Conservation (phyloP, 2,113 vertebrate species). For the Cynocephalus volans region DNA sequence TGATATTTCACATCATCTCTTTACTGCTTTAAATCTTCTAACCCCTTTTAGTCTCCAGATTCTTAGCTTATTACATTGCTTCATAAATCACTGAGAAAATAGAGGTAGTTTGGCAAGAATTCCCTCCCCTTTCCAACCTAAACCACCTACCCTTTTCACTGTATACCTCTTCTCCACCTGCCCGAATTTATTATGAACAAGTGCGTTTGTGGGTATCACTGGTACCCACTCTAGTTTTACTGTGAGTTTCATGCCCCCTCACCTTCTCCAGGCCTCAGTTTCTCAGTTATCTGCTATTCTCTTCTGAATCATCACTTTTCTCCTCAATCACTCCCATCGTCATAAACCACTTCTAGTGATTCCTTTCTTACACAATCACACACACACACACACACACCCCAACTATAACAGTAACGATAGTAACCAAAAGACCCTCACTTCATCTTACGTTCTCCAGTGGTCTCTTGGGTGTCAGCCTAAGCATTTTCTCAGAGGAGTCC, state of each 20-base stretch:
- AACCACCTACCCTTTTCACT: not conserved
- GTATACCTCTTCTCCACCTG: not conserved
- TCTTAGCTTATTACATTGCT: not conserved
- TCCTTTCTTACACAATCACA: not conserved
- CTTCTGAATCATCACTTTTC: not conserved
- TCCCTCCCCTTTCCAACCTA: not conserved
- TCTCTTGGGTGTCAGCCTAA: not conserved
- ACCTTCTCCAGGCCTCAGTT: not conserved
- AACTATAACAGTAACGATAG: not conserved
- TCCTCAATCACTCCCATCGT: not conserved
- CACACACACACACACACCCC: not conserved
- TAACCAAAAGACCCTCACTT: not conserved
- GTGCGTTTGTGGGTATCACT: not conserved
- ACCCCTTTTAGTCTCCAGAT: not conserved
- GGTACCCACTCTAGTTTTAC: not conserved
- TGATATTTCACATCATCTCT: not conserved
- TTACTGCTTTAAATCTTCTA: not conserved
- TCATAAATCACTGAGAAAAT: conserved; percentile 42
- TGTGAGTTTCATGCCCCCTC: not conserved
- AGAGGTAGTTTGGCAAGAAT: not conserved
- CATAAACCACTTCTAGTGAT: not conserved
- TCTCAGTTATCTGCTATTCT: not conserved
- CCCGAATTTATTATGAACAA: not conserved
- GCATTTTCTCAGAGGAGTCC: not conserved
- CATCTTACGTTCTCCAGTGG: not conserved